Percentiles rank a stretch among this genome's conserved stretches.
Conservation (phyloP, 2,888 invertebrate species). For the Amorpha juglandis region DNA sequence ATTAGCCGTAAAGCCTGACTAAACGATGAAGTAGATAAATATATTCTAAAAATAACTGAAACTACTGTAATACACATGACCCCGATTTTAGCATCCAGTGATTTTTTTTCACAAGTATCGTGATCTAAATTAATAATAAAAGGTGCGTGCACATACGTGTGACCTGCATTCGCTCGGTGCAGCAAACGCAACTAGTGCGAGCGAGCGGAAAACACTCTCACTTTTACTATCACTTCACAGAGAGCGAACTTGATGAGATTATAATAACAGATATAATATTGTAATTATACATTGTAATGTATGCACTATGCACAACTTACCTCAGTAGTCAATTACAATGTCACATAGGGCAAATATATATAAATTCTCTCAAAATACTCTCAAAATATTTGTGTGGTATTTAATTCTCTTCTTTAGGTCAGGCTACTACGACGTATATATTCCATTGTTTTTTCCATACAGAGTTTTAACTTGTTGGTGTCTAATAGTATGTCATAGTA, state of each 20-base stretch:
- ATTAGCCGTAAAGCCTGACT: too few relatives aligned
- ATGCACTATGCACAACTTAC: slow-evolving; percentile 30
- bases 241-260: slow-evolving; percentile 62
- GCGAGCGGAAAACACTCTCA: slow-evolving; percentile 51
- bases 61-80: slow-evolving; percentile 10
- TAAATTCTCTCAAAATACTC: neutral
- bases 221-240: slow-evolving; percentile 62
- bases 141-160: slow-evolving; percentile 29
- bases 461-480: too few relatives aligned
- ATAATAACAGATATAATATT: slow-evolving; percentile 51
- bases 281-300: slow-evolving; percentile 35
- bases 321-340: neutral
- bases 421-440: too few relatives aligned
- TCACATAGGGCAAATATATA: neutral
- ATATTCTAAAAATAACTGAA: neutral
- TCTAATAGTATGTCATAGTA: too few relatives aligned
- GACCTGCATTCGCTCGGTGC: slow-evolving; percentile 36
- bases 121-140: slow-evolving; percentile 30
- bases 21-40: too few relatives aligned
- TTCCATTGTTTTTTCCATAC: too few relatives aligned
- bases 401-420: neutral
- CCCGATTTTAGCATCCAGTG: neutral
- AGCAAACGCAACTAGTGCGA: slow-evolving; percentile 32
- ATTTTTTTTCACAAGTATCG: slow-evolving; percentile 10
- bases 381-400: neutral